These are phyloP conservation scores for Meriones unguiculatus DNA, from an alignment of 2,113 vertebrate genomes.

Conservation along the genomic window DNA sequence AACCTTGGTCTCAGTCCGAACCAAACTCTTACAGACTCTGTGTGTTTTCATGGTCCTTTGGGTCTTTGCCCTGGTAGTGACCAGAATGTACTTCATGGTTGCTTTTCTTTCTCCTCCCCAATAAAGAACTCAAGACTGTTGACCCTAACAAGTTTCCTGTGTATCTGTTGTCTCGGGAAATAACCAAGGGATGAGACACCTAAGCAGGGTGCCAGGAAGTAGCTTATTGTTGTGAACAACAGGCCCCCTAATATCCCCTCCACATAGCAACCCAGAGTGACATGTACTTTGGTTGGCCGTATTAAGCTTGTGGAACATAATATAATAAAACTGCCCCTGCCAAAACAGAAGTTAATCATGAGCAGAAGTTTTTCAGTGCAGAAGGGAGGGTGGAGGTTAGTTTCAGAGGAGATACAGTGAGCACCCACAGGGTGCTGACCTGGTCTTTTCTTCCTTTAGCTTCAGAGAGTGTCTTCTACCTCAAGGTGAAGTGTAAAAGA, in stretches of 20 bases:
- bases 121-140: constrained; percentile 10
- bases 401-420: background rate
- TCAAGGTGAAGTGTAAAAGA: background rate
- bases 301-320: background rate
- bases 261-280: background rate
- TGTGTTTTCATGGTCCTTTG: background rate
- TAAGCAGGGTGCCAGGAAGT: background rate
- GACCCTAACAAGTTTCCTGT: background rate
- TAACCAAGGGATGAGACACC: background rate
- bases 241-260: background rate
- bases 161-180: background rate
- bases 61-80: background rate
- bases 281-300: background rate
- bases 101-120: background rate
- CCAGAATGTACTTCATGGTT: background rate
- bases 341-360: background rate
- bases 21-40: background rate
- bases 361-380: background rate
- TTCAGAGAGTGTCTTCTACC: background rate
- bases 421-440: background rate
- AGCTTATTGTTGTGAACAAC: background rate
- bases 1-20: background rate
- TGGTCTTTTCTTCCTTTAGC: background rate
- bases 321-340: background rate
- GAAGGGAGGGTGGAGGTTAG: background rate